These are phyloP conservation scores for Melieria omissa DNA, from an alignment of 2,888 invertebrate genomes.

Conservation along the genomic window DNA sequence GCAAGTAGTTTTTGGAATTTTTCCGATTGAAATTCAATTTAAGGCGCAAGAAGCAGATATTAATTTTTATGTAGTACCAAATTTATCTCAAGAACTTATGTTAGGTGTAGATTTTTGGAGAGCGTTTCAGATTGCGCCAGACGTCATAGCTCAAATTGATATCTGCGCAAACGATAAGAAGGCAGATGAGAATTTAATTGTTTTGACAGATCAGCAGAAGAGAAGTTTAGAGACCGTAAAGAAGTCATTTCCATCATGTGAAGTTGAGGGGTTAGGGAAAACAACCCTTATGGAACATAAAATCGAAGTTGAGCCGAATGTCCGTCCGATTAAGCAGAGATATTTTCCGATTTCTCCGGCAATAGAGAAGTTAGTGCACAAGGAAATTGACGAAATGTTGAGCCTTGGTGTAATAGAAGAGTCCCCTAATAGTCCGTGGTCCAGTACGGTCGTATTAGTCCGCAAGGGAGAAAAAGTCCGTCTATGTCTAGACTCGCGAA, in stretches of 20 bases:
- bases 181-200: background rate
- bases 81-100: slow-evolving; percentile 18
- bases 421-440: slow-evolving; percentile 51
- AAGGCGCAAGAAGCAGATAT: background rate
- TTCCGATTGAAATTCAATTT: slow-evolving; percentile 1
- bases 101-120: slow-evolving; percentile 30
- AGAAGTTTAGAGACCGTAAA: slow-evolving; percentile 9
- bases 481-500: slow-evolving; percentile 54
- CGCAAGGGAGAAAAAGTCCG: slow-evolving; percentile 47
- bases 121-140: slow-evolving; percentile 16
- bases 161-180: background rate
- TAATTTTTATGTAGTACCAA: slow-evolving; percentile 22
- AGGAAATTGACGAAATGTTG: slow-evolving; percentile 56
- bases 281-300: slow-evolving; percentile 37
- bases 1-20: slow-evolving; percentile 17
- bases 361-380: slow-evolving; percentile 38
- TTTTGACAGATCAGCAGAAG: background rate
- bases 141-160: background rate
- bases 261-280: slow-evolving; percentile 36
- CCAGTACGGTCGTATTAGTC: slow-evolving; percentile 52
- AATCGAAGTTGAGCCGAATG: slow-evolving; percentile 39
- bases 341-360: slow-evolving; percentile 43
- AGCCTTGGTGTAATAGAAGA: slow-evolving; percentile 51
- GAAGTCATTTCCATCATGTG: slow-evolving; percentile 38
- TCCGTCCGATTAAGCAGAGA: slow-evolving; percentile 42